phyloP scores from a whole-genome alignment of 2,888 invertebrate species.

The Myopa tessellatipennis region DNA sequence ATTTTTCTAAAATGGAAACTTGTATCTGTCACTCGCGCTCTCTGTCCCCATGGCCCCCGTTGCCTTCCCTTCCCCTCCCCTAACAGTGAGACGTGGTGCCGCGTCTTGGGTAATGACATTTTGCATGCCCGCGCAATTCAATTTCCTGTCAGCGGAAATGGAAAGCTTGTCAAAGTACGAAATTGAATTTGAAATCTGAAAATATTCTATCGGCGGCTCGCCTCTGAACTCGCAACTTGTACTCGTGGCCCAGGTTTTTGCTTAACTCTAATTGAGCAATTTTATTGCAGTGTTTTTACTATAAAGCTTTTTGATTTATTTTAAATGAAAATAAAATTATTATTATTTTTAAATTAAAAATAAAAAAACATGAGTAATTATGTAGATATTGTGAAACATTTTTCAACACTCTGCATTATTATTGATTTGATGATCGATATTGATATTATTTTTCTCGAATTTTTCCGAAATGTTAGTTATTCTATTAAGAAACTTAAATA shows the following conservation, averaged over 20 bases:
- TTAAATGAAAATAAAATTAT: not conserved
- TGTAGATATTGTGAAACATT: too few relatives aligned
- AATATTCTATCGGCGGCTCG: not conserved
- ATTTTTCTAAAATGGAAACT: not conserved
- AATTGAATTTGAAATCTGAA: slow-evolving; percentile 24
- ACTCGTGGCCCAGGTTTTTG: too few relatives aligned
- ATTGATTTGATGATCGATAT: too few relatives aligned
- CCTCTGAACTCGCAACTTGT: not conserved
- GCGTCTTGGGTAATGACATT: slow-evolving; percentile 60
- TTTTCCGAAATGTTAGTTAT: too few relatives aligned
- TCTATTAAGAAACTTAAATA: too few relatives aligned
- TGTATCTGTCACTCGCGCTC: not conserved
- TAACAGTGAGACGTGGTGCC: slow-evolving; percentile 29
- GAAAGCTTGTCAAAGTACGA: slow-evolving; percentile 50
- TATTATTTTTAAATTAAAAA: not conserved
- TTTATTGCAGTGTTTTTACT: not conserved
- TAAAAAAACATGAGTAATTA: not conserved
- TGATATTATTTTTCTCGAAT: too few relatives aligned
- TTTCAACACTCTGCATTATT: too few relatives aligned
- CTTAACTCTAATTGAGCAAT: not conserved
- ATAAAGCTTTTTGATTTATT: not conserved
- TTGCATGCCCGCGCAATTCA: slow-evolving; percentile 65
- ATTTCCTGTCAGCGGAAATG: slow-evolving; percentile 64
- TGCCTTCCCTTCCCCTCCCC: not conserved
- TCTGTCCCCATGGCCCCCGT: not conserved